Base-by-base conservation (phyloP, 2,888 invertebrate species). In the Tetragonula carbonaria region DNA sequence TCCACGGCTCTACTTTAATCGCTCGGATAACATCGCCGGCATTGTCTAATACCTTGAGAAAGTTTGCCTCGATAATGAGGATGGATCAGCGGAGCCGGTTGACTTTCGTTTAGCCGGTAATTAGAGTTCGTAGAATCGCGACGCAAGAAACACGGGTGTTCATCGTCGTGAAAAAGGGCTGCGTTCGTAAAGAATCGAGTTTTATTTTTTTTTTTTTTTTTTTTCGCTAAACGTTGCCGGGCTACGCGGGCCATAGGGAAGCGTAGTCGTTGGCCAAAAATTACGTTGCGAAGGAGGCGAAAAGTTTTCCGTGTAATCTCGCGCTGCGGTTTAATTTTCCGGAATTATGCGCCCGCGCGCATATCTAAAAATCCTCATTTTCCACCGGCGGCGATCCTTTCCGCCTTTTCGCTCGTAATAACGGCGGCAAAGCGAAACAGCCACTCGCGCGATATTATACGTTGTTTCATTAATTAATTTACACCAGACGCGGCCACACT, bases 381-480 rank as follows among this genome's bases (percentile, higher is more conserved):
- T 63, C 77, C 80, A 63, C 16, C 63, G 66, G 45, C 63, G 66
- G 45, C 78, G 86, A 88, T 87, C 80, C 88, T 82, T 87, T 88
- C 76, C 76, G 77, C 78, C 80, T 84, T 78, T 86, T 84, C 88
- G 73, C 51, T 53, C 71, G 80, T 80, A 87, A 88, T 88, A 88
- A 87, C 82, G 77, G 77, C 68, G 67, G 79, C 67, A 71, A 75
- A 77, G 82, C 74, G 77, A 33, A 28, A 38, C 16, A 11, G 21
- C 45, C 5, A 51, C 59, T 51, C 77, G 14, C 77, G 14, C 57
- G 67, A 73, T 74, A 81, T 71, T 82, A 3, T 33, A 81, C 80
- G 77, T 73, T 83, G 83, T 87, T 81, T 81, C 78, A 71, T 85
- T 88, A 88, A 88, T 88, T 88, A 88, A 88, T 88, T 88, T 87